Evolutionary conservation across 2,797 vertebrate genomes (phyloP).

Genomic region (Podarcis siculus): DNA sequence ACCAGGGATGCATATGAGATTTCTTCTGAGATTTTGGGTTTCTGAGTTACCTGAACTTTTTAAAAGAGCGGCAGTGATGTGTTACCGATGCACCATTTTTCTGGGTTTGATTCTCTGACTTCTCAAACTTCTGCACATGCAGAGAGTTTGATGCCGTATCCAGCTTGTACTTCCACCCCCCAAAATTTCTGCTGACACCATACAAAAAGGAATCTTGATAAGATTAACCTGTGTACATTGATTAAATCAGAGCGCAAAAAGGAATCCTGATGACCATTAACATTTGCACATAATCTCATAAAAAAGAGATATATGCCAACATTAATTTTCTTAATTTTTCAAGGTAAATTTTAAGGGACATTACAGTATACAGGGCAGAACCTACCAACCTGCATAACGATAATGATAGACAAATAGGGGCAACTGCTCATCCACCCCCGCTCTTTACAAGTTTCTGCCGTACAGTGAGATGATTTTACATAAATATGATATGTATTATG

Average conservation of each 20-base stretch:
- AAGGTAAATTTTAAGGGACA: neutral
- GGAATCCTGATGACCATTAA: neutral
- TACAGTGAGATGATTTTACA: neutral
- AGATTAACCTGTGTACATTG: neutral
- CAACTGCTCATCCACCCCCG: neutral
- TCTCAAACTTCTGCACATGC: neutral
- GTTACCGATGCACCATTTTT: neutral
- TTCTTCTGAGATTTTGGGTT: neutral
- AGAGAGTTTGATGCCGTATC: neutral
- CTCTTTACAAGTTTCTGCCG: neutral
- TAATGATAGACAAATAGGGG: neutral
- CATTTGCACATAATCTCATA: neutral
- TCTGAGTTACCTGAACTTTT: neutral
- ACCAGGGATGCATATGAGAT: neutral
- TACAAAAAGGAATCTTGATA: neutral
- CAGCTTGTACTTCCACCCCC: neutral
- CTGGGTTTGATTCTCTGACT: neutral
- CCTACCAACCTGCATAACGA: neutral
- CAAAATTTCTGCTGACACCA: neutral
- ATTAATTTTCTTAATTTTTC: neutral
- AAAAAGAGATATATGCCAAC: neutral
- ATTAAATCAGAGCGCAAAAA: neutral
- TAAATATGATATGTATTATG: neutral
- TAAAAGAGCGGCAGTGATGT: neutral
- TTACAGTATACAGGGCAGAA: neutral